A percentile compares a stretch with the other conserved stretches of the same genome.
Conservation (phyloP, 2,888 invertebrate genomes). For the Drosophila pullipes region DNA sequence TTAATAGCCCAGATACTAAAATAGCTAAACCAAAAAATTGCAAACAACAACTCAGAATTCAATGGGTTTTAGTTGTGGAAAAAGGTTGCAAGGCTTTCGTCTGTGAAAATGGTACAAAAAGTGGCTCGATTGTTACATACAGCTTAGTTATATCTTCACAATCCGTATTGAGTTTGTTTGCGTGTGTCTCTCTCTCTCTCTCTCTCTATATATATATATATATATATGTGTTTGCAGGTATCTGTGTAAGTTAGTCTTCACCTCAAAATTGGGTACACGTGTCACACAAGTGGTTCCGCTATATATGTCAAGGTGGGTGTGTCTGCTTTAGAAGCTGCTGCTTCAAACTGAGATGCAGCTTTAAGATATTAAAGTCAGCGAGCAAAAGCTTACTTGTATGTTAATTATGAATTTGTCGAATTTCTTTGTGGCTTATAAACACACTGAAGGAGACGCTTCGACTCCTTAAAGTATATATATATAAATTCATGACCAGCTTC, state of each 20-base stretch:
- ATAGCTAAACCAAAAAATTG: conserved; percentile 56
- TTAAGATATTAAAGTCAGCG: not conserved
- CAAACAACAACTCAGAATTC: conserved; percentile 45
- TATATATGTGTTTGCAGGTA: conserved; percentile 16
- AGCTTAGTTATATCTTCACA: conserved; percentile 29
- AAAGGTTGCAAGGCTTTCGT: conserved; percentile 32
- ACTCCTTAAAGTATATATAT: not conserved
- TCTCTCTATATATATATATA: too few species aligned
- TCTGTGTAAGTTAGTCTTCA: conserved; percentile 52
- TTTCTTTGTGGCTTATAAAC: not conserved
- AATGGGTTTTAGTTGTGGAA: conserved; percentile 50
- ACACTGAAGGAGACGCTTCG: too few species aligned
- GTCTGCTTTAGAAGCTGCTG: not conserved
- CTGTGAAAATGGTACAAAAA: conserved; percentile 3
- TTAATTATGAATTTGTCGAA: conserved; percentile 10
- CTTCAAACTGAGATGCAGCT: conserved; percentile 7
- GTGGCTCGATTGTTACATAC: not conserved
- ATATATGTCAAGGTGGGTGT: conserved; percentile 20
- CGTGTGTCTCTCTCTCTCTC: not conserved
- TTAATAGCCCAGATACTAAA: conserved; percentile 77
- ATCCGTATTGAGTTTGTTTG: conserved; percentile 19
- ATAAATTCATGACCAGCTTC: not conserved
- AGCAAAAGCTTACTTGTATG: not conserved
- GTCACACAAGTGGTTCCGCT: conserved; percentile 42
- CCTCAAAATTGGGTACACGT: conserved; percentile 60